Evolutionary conservation across 2,113 vertebrate genomes (phyloP).

Genomic region (Semnornis frantzii): DNA sequence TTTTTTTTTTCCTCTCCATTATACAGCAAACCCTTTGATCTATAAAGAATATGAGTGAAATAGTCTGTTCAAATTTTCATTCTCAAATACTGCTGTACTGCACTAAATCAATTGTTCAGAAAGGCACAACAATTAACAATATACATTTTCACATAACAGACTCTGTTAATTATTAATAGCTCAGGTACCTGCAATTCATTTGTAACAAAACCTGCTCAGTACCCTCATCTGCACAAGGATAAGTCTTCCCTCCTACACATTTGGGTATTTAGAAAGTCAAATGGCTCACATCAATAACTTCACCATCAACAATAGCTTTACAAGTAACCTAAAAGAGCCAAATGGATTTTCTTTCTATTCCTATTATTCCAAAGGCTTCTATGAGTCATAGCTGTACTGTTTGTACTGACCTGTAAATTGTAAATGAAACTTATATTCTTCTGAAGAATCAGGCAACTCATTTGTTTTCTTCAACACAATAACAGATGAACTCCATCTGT

Average conservation of each 20-base stretch:
- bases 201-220: conserved; percentile 52
- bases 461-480: conserved; percentile 6
- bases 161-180: conserved; percentile 74
- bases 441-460: background rate
- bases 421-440: conserved; percentile 54
- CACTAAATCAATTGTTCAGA: conserved; percentile 57
- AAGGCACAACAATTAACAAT: conserved; percentile 72
- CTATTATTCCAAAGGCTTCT: conserved; percentile 37
- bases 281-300: conserved; percentile 55
- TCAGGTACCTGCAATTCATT: conserved; percentile 39
- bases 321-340: background rate
- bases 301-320: conserved; percentile 61
- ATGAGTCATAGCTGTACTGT: conserved; percentile 31
- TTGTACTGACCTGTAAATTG: conserved; percentile 62
- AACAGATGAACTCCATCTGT: conserved; percentile 30
- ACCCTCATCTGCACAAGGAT: conserved; percentile 35
- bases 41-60: conserved; percentile 14
- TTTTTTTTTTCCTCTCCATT: background rate
- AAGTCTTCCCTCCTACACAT: conserved; percentile 60
- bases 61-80: background rate
- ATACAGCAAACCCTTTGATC: conserved; percentile 24
- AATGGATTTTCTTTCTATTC: conserved; percentile 50
- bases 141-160: conserved; percentile 52
- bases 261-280: conserved; percentile 46
- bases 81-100: conserved; percentile 4